phyloP scores from a whole-genome alignment of 2,113 vertebrate genomes.

The Salvelinus namaycush region DNA sequence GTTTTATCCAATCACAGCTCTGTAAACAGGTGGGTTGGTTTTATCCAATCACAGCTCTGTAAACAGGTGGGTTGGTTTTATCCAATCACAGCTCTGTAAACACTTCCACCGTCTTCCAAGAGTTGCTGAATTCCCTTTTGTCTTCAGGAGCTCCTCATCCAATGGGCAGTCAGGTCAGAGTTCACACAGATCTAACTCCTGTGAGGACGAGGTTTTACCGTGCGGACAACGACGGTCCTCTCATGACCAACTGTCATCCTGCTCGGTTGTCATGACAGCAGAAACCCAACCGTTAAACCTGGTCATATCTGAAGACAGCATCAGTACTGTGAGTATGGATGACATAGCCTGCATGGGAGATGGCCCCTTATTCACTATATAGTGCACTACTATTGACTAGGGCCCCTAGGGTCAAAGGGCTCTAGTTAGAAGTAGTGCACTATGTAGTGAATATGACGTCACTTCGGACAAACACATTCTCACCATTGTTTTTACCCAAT shows the following conservation, averaged over 20 bases:
- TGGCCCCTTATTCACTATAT: not conserved
- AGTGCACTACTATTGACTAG: not conserved
- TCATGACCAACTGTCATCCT: constrained; percentile 22
- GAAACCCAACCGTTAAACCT: constrained; percentile 53
- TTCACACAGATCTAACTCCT: constrained; percentile 29
- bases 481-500: too few species aligned
- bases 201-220: not conserved
- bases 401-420: not conserved
- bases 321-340: constrained; percentile 8
- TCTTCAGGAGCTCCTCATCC: not conserved
- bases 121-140: not conserved
- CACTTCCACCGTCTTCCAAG: not conserved
- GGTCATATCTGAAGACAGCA: constrained; percentile 38
- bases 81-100: not conserved
- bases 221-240: constrained; percentile 1
- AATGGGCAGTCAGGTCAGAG: not conserved
- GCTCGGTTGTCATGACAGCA: constrained; percentile 39
- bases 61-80: not conserved
- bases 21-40: not conserved
- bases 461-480: too few species aligned
- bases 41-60: too few species aligned
- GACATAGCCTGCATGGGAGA: not conserved
- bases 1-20: not conserved
- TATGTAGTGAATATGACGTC: not conserved
- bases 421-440: not conserved